These are phyloP conservation scores for Catalaphyllia jardinei DNA, from an alignment of 64 coral and sea anemone species.

Conservation along the genomic window DNA sequence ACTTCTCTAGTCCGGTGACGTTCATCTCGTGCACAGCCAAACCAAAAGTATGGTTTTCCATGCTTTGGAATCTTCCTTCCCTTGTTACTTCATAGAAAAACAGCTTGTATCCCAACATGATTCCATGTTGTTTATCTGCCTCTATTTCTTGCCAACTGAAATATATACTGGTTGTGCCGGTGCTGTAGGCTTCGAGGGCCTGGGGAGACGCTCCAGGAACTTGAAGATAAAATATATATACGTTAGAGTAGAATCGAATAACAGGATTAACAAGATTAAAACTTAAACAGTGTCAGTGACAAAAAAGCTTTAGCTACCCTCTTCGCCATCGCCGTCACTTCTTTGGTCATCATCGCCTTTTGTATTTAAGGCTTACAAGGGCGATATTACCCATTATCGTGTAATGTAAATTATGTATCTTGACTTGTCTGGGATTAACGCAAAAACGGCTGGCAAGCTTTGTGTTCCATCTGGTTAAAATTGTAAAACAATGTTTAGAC, in stretches of 20 bases:
- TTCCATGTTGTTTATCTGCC: constrained; percentile 9
- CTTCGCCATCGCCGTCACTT: too few relatives aligned
- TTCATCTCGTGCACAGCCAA: not conserved
- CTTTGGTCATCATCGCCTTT: too few relatives aligned
- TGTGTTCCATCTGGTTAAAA: too few relatives aligned
- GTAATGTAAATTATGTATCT: too few relatives aligned
- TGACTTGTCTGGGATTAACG: too few relatives aligned
- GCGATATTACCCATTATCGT: too few relatives aligned
- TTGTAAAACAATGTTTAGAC: too few relatives aligned
- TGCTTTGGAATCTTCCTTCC: not conserved
- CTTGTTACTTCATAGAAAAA: not conserved
- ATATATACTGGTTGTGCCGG: not conserved
- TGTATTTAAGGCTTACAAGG: too few relatives aligned
- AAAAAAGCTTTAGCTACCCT: too few relatives aligned
- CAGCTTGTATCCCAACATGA: constrained; percentile 46
- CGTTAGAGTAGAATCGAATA: not conserved
- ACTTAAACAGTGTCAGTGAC: too few relatives aligned
- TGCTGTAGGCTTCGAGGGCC: constrained; percentile 25
- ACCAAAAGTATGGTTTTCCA: not conserved
- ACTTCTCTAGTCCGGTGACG: constrained; percentile 28
- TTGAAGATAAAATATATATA: not conserved
- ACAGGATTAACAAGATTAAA: not conserved
- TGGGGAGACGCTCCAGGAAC: constrained; percentile 27
- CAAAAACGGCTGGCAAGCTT: too few relatives aligned
- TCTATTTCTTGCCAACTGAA: constrained; percentile 28